Evolutionary conservation across 2,797 vertebrate species (phyloP), one percentile per base, ranked within the genome.

Genomic region (Molossus molossus): DNA sequence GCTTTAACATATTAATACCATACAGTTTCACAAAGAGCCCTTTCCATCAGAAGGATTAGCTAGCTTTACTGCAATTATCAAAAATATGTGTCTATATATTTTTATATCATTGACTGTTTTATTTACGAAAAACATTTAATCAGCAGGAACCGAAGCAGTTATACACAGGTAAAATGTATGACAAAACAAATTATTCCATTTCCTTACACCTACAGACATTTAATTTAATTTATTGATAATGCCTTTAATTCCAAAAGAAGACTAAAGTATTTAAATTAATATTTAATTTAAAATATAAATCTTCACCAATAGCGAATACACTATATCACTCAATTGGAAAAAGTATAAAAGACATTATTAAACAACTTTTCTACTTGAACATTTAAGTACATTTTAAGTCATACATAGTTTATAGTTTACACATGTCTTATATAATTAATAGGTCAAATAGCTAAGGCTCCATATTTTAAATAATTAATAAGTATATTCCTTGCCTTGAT

Each of bases 401-500:
- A 73, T n/a, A 27, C 6, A 86, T 5, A 90, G 62, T 90, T 96
- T 94, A 92, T 65, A 55, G 50, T 83, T 88, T 89, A 58, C 64
- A 15, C 33, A 93, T 89, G 53, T 94, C 90, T 79, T 40, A n/a
- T 5, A 86, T 8, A 95, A 90, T 87, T 96, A 96, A 69, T 94
- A 70, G 70, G 48, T 93, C 80, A 76, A 10, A n/a, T 13, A 69
- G 86, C 40, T 90, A 57, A 96, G 94, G 82, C 92, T 77, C 87
- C 77, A 95, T 95, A 97, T 96, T 77, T 79, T 90, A 97, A 98
- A 97, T 93, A 96, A 90, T 94, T 95, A 94, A 93, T 98, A 97
- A 98, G 96, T 96, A 96, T 95, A 98, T 98, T 98, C 96, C 92
- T 17, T 89, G 95, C 97, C 97, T 98, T 98, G 96, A 97, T 98